Percentiles rank a stretch among this genome's conserved stretches.
Evolutionary conservation across 2,113 vertebrate genomes (phyloP).

Genomic region (Halichoeres trimaculatus): DNA sequence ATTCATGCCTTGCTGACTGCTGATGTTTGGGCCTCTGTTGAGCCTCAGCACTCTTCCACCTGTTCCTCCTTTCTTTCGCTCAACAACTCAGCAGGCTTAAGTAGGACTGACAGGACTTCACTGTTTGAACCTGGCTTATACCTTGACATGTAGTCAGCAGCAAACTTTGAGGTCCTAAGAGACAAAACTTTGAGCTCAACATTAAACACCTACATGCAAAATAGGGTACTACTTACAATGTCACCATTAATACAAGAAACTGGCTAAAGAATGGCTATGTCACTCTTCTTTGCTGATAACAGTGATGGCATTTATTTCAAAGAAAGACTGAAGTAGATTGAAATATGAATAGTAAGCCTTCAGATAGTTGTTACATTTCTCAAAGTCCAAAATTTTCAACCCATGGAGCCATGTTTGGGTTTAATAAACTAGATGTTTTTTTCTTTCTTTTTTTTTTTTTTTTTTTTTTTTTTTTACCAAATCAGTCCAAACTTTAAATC

Average conservation of each 20-base stretch:
- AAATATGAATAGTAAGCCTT: background rate
- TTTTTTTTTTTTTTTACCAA: no score
- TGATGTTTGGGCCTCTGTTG: constrained; percentile 25
- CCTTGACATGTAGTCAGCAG: constrained; percentile 48
- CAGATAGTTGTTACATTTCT: background rate
- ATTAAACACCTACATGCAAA: no score
- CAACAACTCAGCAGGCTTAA: constrained; percentile 44
- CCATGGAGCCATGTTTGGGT: no score
- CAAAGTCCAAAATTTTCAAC: background rate
- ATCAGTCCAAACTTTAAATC: background rate
- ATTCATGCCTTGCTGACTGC: constrained; percentile 41
- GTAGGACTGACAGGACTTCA: constrained; percentile 58
- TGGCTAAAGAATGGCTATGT: no score
- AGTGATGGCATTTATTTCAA: no score
- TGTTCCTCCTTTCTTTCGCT: constrained; percentile 11
- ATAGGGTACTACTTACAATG: no score
- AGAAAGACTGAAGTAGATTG: no score
- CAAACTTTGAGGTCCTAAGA: constrained; percentile 38
- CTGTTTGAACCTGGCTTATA: constrained; percentile 55
- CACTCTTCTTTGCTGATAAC: no score
- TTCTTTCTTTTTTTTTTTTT: no score
- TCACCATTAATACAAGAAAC: no score
- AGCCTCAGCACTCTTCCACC: background rate
- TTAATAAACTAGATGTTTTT: no score
- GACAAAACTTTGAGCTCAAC: constrained; percentile 1